These are phyloP conservation scores for Epirrhoe alternata DNA, from an alignment of 2,888 invertebrate genomes.

Conservation along the genomic window DNA sequence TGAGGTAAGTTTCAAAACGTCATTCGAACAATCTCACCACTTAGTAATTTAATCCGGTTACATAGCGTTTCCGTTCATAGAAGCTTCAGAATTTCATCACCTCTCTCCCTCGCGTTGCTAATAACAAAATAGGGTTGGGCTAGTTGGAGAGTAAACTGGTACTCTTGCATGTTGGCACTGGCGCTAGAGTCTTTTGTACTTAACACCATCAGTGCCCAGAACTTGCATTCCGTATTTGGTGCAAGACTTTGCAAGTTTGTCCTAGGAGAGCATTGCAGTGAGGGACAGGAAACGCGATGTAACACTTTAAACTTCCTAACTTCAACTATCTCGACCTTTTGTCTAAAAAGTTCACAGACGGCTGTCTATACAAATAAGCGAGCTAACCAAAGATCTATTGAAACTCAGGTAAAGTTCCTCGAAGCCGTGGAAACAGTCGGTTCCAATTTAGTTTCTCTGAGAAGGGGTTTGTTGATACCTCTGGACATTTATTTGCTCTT, in stretches of 20 bases:
- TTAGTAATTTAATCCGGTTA: conserved; percentile 29
- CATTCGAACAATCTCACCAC: conserved; percentile 6
- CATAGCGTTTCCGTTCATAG: conserved; percentile 31
- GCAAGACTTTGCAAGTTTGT: no score
- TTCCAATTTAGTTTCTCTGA: conserved; percentile 6
- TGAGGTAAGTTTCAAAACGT: not conserved
- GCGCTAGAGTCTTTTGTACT: no score
- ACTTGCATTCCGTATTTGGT: no score
- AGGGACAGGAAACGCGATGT: no score
- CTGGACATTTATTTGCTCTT: no score
- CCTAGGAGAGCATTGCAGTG: no score
- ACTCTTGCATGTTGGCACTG: no score
- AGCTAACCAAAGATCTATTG: conserved; percentile 9
- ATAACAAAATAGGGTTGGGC: no score
- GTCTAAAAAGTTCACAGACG: not conserved
- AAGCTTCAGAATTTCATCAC: conserved; percentile 34
- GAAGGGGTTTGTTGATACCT: not conserved
- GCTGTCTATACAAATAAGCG: not conserved
- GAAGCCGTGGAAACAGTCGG: conserved; percentile 7
- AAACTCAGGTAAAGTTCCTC: conserved; percentile 11
- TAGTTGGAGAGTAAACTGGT: no score
- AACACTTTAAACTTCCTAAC: not conserved
- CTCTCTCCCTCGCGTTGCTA: no score
- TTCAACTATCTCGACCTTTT: not conserved
- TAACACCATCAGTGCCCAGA: no score